A percentile compares a stretch with the other conserved stretches of the same genome.
Conservation (phyloP, 2,888 invertebrate genomes). For the Ophion costatus region DNA sequence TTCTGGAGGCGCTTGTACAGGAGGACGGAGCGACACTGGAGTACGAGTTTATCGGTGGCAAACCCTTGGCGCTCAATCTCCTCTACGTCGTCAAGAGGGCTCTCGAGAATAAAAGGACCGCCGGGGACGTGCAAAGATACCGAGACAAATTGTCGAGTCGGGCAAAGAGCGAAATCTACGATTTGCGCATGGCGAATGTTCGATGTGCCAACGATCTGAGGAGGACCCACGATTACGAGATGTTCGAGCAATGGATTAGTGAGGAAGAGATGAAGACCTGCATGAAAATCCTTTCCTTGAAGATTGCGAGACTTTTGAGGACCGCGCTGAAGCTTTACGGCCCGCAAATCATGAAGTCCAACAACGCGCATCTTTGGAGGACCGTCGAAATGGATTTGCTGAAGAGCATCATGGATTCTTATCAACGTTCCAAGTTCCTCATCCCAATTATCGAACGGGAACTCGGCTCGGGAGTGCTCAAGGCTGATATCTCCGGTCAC, state of each 20-base stretch:
- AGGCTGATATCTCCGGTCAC: neutral
- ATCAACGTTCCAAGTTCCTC: conserved; percentile 24
- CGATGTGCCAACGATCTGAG: conserved; percentile 4
- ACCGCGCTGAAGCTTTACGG: conserved; percentile 14
- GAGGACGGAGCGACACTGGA: conserved; percentile 49
- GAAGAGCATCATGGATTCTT: conserved; percentile 37
- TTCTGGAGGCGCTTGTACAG: conserved; percentile 42
- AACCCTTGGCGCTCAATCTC: conserved; percentile 36
- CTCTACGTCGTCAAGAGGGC: conserved; percentile 54
- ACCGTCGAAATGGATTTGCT: conserved; percentile 40
- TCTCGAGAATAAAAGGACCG: conserved; percentile 12
- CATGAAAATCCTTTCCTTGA: conserved; percentile 3
- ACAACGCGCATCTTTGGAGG: neutral
- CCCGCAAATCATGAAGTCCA: neutral
- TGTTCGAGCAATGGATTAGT: neutral
- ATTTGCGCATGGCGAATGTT: conserved; percentile 4
- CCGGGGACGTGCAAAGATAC: neutral
- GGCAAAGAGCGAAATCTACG: neutral
- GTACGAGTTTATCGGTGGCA: conserved; percentile 41
- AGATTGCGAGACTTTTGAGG: neutral
- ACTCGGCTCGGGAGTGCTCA: neutral
- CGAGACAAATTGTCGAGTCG: neutral
- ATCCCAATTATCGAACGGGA: neutral
- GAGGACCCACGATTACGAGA: neutral
- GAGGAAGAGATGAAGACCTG: neutral